Evolutionary conservation across 1,140 invertebrate species (phyloP), one percentile per base, ranked within the genome.

Genomic region (Atta cephalotes): DNA sequence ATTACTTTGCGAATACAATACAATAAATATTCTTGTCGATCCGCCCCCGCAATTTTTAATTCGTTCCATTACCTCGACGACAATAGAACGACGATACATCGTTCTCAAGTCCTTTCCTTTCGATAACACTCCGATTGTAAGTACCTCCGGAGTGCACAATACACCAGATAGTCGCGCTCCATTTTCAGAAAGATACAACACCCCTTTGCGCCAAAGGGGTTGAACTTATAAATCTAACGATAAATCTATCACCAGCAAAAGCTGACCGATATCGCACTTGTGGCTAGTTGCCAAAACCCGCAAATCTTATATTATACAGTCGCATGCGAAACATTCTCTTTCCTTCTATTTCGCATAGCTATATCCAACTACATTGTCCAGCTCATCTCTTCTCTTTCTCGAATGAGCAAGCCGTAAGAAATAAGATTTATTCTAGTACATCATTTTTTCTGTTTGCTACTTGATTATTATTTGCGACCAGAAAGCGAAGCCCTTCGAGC

Each of bases 241-340:
- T 88, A 92, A 92, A 92, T 91, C 88, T 72, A 91, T 90, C 88
- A 88, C 78, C 51, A 39, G 74, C 88, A 89, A 91, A 85, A 25
- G 65, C 79, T 88, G 77, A 89, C 84, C 87, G 87, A 91, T 89
- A 92, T 91, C 86, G 65, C 35, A 31, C 80, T 18, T 31, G 45
- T 92, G 90, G 88, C 87, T 49, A 58, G 79, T 84, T 91, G 91
- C 91, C 90, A 92, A 60, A 71, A 39, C 72, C 76, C 78, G 60
- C 53, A 72, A 72, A 76, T 86, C 80, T 63, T 39, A 53, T 87
- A 91, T 89, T 91, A 89, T 91, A 87, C 88, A 87, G 80, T 72
- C 60, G 78, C 63, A 81, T 60, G 76, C 63, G 49, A 70, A 35
- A 51, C 45, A 68, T 65, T 60, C 14, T 72, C 63, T 63, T n/a